Base-by-base conservation (phyloP, 2,797 vertebrate genomes). In the Centropyge bicolor region DNA sequence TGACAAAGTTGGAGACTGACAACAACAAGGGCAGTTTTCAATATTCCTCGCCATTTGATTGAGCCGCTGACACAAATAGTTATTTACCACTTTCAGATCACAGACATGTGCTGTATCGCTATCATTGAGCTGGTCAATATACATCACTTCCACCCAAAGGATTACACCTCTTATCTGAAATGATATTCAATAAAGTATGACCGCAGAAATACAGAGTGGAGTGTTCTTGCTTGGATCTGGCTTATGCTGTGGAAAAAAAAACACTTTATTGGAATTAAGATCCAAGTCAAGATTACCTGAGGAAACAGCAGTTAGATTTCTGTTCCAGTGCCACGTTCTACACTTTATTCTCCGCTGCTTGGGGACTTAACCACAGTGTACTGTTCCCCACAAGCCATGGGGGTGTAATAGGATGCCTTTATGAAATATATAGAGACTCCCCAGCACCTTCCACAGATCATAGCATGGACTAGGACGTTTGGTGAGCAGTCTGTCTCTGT, bases 181-280 rank as follows among this genome's bases (percentile, higher is more conserved):
- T 96, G 94, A 95, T 96, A 96, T 95, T 96, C 95, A 96, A 95
- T 96, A 96, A 95, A 94, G 92, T 95, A 95, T 94, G 94, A 94
- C 93, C 81, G 83, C 91, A 90, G 91, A 95, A 95, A 95, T 92
- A 94, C 81, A 87, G 89, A 88, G 92, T 92, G 91, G 93, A 95
- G 94, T 94, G 94, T 93, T 93, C 91, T 88, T 89, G 86, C 90
- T 94, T 83, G 88, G 90, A 92, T 92, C 92, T 88, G 92, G 88
- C 90, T 93, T 92, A 93, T 83, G 86, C 91, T 90, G 86, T 82
- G 89, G 85, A 86, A 86, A 85, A 87, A 92, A 79, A 91, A 76
- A 84, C 92, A 93, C 94, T 95, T 95, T 95, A 95, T 95, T 94
- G 94, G 94, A 95, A 96, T 96, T 95, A 96, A 95, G 95, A 96